phyloP scores from a whole-genome alignment of 2,113 vertebrate species.

The Apteryx owenii region DNA sequence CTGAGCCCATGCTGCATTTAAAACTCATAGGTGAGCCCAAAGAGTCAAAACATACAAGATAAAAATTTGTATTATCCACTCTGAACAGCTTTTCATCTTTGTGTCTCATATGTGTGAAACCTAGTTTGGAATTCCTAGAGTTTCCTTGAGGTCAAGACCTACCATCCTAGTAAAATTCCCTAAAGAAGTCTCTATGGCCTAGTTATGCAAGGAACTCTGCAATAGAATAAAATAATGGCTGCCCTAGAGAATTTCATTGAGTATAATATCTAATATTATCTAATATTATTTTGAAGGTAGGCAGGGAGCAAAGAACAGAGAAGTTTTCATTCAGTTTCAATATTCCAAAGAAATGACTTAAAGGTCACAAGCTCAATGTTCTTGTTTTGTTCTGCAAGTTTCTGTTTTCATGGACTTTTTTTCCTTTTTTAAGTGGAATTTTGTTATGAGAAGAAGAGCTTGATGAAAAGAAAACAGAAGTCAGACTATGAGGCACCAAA shows the following conservation, averaged over 20 bases:
- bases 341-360: neutral
- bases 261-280: neutral
- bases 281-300: neutral
- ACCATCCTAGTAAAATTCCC: neutral
- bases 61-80: conserved; percentile 26
- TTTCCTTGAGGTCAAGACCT: conserved; percentile 35
- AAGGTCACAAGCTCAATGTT: neutral
- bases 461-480: neutral
- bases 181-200: neutral
- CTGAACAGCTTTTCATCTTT: neutral
- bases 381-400: neutral
- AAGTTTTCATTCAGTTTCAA: neutral
- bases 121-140: conserved; percentile 28
- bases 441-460: neutral
- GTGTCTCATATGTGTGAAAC: neutral
- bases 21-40: neutral
- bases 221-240: neutral
- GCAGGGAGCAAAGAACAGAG: neutral
- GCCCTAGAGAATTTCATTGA: neutral
- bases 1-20: neutral
- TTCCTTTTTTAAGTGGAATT: neutral
- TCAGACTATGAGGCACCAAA: neutral
- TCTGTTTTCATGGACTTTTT: neutral
- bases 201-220: neutral
- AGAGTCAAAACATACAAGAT: neutral